Evolutionary conservation across 1,140 invertebrate species (phyloP).

Genomic region (Vanessa atalanta): DNA sequence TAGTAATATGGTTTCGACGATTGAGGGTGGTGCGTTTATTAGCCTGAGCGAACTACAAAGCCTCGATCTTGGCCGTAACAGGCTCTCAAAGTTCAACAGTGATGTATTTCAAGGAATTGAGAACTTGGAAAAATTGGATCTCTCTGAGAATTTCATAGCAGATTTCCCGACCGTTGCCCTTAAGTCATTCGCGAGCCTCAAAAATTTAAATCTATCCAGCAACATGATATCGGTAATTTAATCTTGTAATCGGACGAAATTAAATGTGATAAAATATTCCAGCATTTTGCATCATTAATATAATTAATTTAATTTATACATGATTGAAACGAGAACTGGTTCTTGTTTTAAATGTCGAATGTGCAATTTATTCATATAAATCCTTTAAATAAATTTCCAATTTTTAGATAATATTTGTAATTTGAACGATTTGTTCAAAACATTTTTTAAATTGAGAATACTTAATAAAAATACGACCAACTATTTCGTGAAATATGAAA

Average conservation of each 20-base stretch:
- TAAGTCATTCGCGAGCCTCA: conserved; percentile 85
- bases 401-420: too few species aligned
- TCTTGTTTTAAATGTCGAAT: conserved; percentile 24
- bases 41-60: conserved; percentile 84
- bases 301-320: background rate
- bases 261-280: background rate
- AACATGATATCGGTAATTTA: conserved; percentile 89
- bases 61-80: conserved; percentile 88
- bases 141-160: conserved; percentile 91
- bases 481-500: background rate
- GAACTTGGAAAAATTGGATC: conserved; percentile 88
- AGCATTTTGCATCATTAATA: background rate
- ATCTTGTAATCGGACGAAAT: conserved; percentile 7
- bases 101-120: conserved; percentile 89
- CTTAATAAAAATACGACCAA: background rate
- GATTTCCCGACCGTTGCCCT: conserved; percentile 90
- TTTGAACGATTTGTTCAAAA: background rate
- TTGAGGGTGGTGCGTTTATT: conserved; percentile 88
- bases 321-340: background rate
- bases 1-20: conserved; percentile 86
- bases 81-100: conserved; percentile 88
- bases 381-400: conserved; percentile 2
- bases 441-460: background rate
- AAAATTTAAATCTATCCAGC: conserved; percentile 89
- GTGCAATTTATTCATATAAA: conserved; percentile 7